These are phyloP conservation scores for Gryllus longicercus DNA, from an alignment of 2,888 invertebrate genomes.

Conservation along the genomic window DNA sequence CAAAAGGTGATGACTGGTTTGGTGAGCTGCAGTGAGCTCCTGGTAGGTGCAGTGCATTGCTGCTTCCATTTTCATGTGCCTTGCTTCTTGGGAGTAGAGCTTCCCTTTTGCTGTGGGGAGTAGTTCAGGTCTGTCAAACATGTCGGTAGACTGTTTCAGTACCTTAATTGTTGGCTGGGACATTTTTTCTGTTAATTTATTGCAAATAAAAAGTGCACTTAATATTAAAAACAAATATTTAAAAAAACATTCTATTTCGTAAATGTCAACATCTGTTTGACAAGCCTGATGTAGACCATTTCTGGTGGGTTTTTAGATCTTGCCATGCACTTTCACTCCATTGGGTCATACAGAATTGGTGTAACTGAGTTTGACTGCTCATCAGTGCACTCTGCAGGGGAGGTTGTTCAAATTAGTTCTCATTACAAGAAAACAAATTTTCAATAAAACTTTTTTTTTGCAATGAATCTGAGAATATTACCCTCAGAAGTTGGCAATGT, in stretches of 20 bases:
- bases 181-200: background rate
- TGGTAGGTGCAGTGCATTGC: background rate
- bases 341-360: background rate
- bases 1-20: background rate
- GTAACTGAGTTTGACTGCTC: too few species aligned
- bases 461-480: background rate
- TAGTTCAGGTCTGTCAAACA: constrained; percentile 8
- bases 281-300: constrained; percentile 7
- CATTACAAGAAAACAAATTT: too few species aligned
- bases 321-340: constrained; percentile 7
- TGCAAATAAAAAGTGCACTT: too few species aligned
- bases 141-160: background rate
- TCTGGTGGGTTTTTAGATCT: background rate
- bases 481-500: background rate
- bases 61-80: background rate
- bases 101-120: background rate
- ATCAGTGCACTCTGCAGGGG: too few species aligned
- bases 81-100: constrained; percentile 11
- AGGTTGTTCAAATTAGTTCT: background rate
- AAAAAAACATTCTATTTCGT: background rate
- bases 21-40: constrained; percentile 17
- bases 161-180: background rate
- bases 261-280: background rate
- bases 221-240: background rate
- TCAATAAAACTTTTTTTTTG: too few species aligned